Conservation (phyloP, 2,888 invertebrate genomes). For the Caradrina kadenii region DNA sequence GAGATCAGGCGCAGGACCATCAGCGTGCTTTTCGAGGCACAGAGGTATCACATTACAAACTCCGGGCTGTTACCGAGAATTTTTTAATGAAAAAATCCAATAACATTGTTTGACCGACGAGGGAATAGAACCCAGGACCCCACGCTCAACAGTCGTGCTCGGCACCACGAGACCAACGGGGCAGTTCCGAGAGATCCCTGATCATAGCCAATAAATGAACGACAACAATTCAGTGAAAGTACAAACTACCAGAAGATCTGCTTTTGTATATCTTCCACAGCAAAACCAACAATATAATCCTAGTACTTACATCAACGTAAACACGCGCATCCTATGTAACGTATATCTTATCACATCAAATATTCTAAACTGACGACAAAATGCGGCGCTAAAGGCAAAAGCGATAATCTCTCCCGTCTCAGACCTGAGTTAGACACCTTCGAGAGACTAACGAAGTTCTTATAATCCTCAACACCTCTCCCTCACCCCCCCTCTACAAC, state of each 20-base stretch:
- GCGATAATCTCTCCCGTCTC: conserved; percentile 86
- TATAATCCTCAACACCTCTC: conserved; percentile 80
- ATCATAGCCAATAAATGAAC: background rate
- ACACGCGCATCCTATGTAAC: conserved; percentile 53
- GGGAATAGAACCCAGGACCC: too few relatives aligned
- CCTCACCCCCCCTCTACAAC: conserved; percentile 65
- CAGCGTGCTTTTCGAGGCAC: too few relatives aligned
- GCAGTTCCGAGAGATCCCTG: too few relatives aligned
- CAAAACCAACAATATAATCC: conserved; percentile 33
- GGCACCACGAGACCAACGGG: too few relatives aligned
- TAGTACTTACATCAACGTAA: conserved; percentile 36
- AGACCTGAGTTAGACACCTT: conserved; percentile 87
- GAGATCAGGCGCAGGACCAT: too few relatives aligned
- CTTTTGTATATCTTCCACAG: background rate
- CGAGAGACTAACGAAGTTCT: conserved; percentile 89
- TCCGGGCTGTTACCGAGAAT: too few relatives aligned
- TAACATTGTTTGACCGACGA: too few relatives aligned
- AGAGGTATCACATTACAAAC: too few relatives aligned
- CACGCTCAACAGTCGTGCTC: too few relatives aligned
- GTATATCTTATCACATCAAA: conserved; percentile 69
- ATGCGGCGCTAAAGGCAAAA: conserved; percentile 82
- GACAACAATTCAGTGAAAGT: background rate
- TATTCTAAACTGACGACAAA: conserved; percentile 79
- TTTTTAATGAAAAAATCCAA: too few relatives aligned
- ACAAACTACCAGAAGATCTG: background rate